Evolutionary conservation across 2,797 vertebrate species (phyloP), one percentile per base, ranked within the genome.

Genomic region (Periophthalmus magnuspinnatus): DNA sequence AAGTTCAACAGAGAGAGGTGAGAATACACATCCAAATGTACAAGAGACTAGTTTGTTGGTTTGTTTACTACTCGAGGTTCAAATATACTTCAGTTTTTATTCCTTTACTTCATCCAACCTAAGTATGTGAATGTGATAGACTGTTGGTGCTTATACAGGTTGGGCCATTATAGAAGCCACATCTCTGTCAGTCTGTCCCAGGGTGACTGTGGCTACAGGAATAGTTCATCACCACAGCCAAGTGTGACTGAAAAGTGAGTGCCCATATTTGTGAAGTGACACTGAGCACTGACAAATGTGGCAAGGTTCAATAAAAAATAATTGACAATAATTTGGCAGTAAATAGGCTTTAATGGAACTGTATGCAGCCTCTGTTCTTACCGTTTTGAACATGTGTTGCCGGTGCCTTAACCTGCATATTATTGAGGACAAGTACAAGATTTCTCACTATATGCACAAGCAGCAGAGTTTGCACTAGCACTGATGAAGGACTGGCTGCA

Each of bases 1-100:
- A 99, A 99, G 92, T 99, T 99, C 92, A 98, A 93, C 93, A 93
- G 87, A 93, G 97, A 99, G 95, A 95, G 97, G 97, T 99, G 90
- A 90, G 94, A 28, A n/a, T 32, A 21, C 22, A 14, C 41, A 45
- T 14, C 13, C 41, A 6, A n/a, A 6, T 45, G 48, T 48, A n/a
- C 50, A 50, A 50, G 16, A 50, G 5, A 17, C 5, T 17, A 1
- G 52, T 21, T 22, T 55, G 1, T 38, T 45, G 19, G 17, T 50
- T 24, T 22, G 21, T 22, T 55, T 9, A 10, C 10, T 11, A 11
- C 38, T 45, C 0, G 2, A 14, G 41, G 4, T 45, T 45, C 41
- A 45, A 45, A 45, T 45, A 45, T 45, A 45, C 13, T 41, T 41
- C 9, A 41, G 36, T 41, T 41, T 28, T 28, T 28, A 28, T 28